phyloP scores from a whole-genome alignment of 2,888 invertebrate genomes.

The Melipona bicolor region DNA sequence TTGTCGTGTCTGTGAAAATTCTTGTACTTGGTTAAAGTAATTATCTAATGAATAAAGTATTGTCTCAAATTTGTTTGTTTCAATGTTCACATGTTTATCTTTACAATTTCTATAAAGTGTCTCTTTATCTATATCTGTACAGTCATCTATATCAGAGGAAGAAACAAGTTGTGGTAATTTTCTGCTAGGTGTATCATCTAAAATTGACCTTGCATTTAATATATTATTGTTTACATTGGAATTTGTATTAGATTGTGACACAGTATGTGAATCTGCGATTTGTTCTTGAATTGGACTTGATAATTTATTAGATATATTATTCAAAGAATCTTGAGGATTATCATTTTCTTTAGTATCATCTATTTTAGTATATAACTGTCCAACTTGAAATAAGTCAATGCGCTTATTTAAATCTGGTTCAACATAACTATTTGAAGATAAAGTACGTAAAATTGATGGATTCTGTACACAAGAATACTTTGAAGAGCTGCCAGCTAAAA shows the following conservation, averaged over 20 bases:
- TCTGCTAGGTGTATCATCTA: conserved; percentile 1
- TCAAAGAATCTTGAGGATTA: conserved; percentile 27
- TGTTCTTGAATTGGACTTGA: not conserved
- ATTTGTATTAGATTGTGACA: conserved; percentile 28
- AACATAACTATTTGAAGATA: not conserved
- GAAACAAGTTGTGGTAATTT: not conserved
- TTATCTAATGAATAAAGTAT: conserved; percentile 53
- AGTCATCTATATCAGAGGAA: not conserved
- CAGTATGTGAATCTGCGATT: not conserved
- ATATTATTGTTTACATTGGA: conserved; percentile 39
- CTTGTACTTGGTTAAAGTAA: conserved; percentile 42
- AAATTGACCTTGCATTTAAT: not conserved
- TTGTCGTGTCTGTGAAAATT: conserved; percentile 35
- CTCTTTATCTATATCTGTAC: not conserved
- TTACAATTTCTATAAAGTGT: not conserved
- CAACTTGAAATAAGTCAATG: conserved; percentile 43
- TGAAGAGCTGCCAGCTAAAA: conserved; percentile 34
- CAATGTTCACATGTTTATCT: not conserved
- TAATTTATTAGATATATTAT: not conserved
- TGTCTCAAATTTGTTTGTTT: conserved; percentile 42
- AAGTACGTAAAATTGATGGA: not conserved
- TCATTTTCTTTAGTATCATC: conserved; percentile 45
- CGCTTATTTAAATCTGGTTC: conserved; percentile 59
- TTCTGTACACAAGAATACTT: not conserved
- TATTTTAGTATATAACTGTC: not conserved